Evolutionary conservation across 2,797 vertebrate genomes (phyloP).

Genomic region (Dermochelys coriacea): DNA sequence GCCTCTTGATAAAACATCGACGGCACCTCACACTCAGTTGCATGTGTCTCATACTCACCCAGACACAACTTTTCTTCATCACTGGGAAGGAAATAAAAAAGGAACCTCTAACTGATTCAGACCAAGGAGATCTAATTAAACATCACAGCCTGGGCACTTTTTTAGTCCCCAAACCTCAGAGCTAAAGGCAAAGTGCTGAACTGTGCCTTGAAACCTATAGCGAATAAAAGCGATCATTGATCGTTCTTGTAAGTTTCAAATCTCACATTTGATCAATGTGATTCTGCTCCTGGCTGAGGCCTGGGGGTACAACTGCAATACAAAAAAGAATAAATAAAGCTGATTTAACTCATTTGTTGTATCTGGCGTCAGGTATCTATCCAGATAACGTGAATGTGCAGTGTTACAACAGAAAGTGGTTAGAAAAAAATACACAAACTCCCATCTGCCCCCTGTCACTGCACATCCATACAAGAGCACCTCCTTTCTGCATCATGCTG

Average conservation of each 20-base stretch:
- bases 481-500: too few species aligned
- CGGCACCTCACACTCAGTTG: background rate
- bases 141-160: background rate
- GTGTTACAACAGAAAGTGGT: background rate
- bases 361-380: background rate
- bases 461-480: too few species aligned
- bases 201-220: background rate
- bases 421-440: background rate
- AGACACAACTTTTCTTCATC: constrained; percentile 2
- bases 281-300: background rate
- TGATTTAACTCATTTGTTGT: background rate
- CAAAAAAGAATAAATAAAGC: background rate
- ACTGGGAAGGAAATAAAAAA: background rate
- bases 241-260: background rate
- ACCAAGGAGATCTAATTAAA: constrained; percentile 23
- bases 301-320: background rate
- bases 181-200: background rate
- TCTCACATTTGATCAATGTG: background rate
- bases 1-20: background rate
- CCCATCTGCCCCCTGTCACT: background rate
- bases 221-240: background rate
- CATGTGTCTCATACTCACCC: background rate
- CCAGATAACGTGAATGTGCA: background rate
- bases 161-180: background rate
- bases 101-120: background rate